These are phyloP conservation scores for Simalia tracyae DNA, from an alignment of 2,797 vertebrate genomes.

Conservation along the genomic window DNA sequence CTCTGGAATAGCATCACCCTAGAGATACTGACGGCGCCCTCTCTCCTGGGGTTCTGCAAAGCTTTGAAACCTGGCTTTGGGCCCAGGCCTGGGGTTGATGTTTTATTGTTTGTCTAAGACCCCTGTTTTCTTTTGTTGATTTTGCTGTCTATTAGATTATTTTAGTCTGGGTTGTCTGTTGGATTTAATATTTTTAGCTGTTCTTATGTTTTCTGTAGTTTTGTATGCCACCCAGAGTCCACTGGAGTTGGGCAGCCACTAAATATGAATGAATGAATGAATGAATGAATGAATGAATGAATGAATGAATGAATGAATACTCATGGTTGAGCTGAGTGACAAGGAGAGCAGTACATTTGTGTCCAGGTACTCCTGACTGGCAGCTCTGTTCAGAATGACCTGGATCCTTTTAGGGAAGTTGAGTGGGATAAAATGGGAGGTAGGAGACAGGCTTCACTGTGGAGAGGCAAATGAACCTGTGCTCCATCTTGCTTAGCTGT, in stretches of 20 bases:
- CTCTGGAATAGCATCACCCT: neutral
- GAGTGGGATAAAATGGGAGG: neutral
- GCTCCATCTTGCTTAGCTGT: neutral
- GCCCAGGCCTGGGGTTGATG: neutral
- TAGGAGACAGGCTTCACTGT: neutral
- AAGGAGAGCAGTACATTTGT: neutral
- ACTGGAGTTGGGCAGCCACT: neutral
- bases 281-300: too few relatives aligned
- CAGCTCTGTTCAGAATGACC: neutral
- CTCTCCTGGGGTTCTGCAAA: neutral
- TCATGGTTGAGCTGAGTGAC: neutral
- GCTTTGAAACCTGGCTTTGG: neutral
- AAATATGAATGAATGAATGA: neutral
- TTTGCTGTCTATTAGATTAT: neutral
- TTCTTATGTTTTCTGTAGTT: neutral
- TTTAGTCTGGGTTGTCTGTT: neutral
- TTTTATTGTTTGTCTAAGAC: neutral
- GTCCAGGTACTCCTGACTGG: too few relatives aligned
- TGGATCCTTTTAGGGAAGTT: neutral
- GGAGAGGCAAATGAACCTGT: neutral
- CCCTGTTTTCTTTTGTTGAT: neutral
- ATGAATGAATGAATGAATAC: neutral
- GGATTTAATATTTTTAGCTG: neutral
- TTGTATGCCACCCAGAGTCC: neutral
- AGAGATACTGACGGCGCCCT: neutral